Conservation (phyloP, 2,113 vertebrate species). For the Pollimyrus isidori region DNA sequence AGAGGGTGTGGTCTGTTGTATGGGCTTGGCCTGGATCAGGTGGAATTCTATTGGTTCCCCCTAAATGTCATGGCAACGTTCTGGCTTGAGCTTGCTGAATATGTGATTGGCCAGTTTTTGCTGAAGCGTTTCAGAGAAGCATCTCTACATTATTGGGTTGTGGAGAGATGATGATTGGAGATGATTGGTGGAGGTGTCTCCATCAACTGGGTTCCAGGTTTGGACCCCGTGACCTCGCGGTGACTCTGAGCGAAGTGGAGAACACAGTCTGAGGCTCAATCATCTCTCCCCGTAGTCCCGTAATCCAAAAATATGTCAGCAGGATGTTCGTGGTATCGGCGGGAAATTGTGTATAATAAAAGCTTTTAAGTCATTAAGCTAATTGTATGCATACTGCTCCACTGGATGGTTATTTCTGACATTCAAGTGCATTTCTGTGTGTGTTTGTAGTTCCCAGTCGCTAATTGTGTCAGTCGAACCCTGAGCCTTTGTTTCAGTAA, state of each 20-base stretch:
- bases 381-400: slow-evolving; percentile 15
- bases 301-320: slow-evolving; percentile 13
- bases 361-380: slow-evolving; percentile 21
- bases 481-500: slow-evolving; percentile 22
- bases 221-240: no score
- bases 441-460: slow-evolving; percentile 30
- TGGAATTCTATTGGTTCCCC: neutral
- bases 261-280: neutral
- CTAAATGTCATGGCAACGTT: neutral
- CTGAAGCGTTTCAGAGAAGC: neutral
- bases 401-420: slow-evolving; percentile 12
- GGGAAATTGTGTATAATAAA: slow-evolving; percentile 27
- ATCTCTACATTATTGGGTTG: neutral
- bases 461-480: slow-evolving; percentile 31
- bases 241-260: neutral
- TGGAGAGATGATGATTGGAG: neutral
- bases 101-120: neutral
- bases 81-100: neutral
- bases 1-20: neutral
- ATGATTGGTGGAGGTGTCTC: neutral
- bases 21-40: neutral
- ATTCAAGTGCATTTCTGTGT: slow-evolving; percentile 25
- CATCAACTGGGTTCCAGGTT: neutral
- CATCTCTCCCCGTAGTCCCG: neutral
- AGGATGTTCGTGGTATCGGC: neutral